Evolutionary conservation across 2,797 vertebrate species (phyloP), one percentile per base, ranked within the genome.

Genomic region (Alauda arvensis): DNA sequence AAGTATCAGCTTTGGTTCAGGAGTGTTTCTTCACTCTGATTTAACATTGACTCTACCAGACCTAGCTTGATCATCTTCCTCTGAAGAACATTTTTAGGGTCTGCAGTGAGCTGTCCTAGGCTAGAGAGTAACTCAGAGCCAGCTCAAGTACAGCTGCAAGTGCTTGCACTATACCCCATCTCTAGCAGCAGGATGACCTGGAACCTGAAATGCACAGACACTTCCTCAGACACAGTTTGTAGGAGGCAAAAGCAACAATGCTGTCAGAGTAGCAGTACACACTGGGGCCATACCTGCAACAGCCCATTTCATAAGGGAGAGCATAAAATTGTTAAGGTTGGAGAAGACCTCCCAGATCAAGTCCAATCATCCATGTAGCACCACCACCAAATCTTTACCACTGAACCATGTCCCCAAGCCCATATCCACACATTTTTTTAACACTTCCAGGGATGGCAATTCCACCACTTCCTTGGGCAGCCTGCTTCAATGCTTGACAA

Each of bases 221-320:
- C 7, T 9, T 9, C 14, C 33, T 86, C 48, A 59, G 31, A 43
- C 18, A 63, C 0, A 26, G n/a, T 6, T 10, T 57, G 31, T 16
- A 65, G 40, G 70, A 76, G 18, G 9, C 7, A 33, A 87, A 13
- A 67, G 46, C 53, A 48, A 16, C 4, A 3, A 66, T n/a, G 59
- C 42, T 24, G 51, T 69, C 33, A 43, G 20, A 82, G 51, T 3
- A 88, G 57, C 43, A 88, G 34, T 13, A 70, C 10, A n/a, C 19
- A 57, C 7, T 6, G 12, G 19, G 37, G 77, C 20, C 5, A 31
- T 10, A 31, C 10, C 48, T 39, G 29, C 1, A 0, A 0, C 20
- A 48, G 43, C 19, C 43, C 42, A 55, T 53, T 37, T 18, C 43
- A 25, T 19, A 61, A 66, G 4, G 8, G 26, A 79, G 77, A 82